Conservation (phyloP, 2,888 invertebrate species). For the Lycophotia porphyrea region DNA sequence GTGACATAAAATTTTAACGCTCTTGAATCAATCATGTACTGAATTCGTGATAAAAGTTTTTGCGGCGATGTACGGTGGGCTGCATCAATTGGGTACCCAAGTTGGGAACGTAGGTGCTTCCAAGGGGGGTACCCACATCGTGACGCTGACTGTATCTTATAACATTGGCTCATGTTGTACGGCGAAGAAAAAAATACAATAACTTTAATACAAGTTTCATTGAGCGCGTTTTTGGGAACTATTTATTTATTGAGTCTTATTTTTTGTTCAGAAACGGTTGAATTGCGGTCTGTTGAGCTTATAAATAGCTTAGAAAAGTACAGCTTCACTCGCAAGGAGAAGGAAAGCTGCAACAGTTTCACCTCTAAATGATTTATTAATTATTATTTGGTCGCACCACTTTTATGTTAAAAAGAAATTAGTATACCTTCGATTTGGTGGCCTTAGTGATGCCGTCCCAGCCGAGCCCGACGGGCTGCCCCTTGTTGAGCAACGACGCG, state of each 20-base stretch:
- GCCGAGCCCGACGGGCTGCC: constrained; percentile 96
- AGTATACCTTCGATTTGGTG: constrained; percentile 94
- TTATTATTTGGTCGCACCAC: not conserved
- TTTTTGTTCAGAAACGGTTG: not conserved
- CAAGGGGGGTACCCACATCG: too few relatives aligned
- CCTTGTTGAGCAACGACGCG: constrained; percentile 98
- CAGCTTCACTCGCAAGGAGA: not conserved
- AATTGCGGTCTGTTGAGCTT: not conserved
- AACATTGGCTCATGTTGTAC: not conserved
- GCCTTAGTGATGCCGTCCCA: constrained; percentile 99
- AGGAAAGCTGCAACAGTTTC: not conserved
- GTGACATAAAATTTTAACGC: not conserved
- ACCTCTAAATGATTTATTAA: not conserved
- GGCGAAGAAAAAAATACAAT: not conserved
- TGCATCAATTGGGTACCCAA: too few relatives aligned
- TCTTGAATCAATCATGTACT: not conserved
- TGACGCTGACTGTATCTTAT: not conserved
- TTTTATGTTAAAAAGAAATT: not conserved
- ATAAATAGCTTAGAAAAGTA: not conserved
- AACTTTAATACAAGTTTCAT: not conserved
- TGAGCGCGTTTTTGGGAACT: not conserved
- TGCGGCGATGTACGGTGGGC: too few relatives aligned
- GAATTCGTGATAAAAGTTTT: not conserved
- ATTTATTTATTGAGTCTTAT: not conserved
- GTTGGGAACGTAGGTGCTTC: too few relatives aligned